phyloP scores from a whole-genome alignment of 1,140 invertebrate species.

The Megalopta genalis region DNA sequence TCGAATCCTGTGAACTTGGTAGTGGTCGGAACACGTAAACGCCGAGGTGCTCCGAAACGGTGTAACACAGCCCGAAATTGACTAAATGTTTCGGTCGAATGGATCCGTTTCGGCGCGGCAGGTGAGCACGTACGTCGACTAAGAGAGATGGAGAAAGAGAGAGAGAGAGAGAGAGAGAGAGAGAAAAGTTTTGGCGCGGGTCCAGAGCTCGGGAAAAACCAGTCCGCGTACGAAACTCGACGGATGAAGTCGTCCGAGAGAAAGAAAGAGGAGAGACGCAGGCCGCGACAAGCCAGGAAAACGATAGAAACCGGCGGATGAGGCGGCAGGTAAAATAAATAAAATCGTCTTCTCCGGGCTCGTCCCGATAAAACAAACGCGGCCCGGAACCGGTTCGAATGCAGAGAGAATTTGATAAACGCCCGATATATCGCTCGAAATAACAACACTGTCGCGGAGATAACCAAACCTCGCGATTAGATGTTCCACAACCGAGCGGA shows the following conservation, averaged over 20 bases:
- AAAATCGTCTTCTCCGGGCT: too few relatives aligned
- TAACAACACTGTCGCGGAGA: too few relatives aligned
- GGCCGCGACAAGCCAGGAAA: not conserved
- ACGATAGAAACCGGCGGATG: not conserved
- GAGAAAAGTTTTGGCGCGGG: constrained; percentile 12
- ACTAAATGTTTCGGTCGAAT: constrained; percentile 30
- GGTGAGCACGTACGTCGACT: constrained; percentile 7
- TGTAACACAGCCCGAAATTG: constrained; percentile 3
- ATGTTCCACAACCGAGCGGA: too few relatives aligned
- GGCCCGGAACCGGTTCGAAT: not conserved
- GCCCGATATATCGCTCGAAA: too few relatives aligned
- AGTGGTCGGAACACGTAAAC: not conserved
- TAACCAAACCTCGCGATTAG: too few relatives aligned
- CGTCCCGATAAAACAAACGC: not conserved
- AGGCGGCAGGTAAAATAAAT: too few relatives aligned
- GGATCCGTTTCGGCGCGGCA: constrained; percentile 24
- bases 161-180: not conserved
- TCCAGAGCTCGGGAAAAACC: constrained; percentile 17
- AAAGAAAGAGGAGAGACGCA: not conserved
- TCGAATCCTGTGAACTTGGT: not conserved
- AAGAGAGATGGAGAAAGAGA: too few relatives aligned
- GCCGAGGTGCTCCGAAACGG: not conserved
- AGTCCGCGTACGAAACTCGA: constrained; percentile 23
- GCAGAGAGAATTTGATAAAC: not conserved
- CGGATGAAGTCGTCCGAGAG: constrained; percentile 16